A percentile compares a stretch with the other conserved stretches of the same genome.
Conservation (phyloP, 2,888 invertebrate genomes). For the Eueremaeus valkanovi region DNA sequence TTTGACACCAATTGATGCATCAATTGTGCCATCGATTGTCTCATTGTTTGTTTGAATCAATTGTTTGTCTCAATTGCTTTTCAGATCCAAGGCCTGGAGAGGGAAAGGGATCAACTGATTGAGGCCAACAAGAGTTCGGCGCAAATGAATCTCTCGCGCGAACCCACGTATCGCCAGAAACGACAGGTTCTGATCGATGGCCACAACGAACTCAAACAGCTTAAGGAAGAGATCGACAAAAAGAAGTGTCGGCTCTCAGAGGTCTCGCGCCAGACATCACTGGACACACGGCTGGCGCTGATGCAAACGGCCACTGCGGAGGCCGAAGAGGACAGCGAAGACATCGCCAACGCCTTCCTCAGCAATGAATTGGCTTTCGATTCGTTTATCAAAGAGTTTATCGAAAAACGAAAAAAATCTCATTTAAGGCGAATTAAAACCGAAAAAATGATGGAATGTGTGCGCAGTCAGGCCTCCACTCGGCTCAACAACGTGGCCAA, state of each 20-base stretch:
- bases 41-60: not conserved
- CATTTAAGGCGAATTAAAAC: constrained; percentile 82
- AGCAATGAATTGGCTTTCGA: constrained; percentile 67
- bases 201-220: constrained; percentile 54
- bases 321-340: constrained; percentile 88
- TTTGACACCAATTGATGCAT: not conserved
- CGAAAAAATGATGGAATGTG: constrained; percentile 73
- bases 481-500: not conserved
- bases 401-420: constrained; percentile 68
- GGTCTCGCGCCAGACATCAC: constrained; percentile 69
- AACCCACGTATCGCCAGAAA: constrained; percentile 71
- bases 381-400: constrained; percentile 77
- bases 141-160: constrained; percentile 80
- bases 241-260: constrained; percentile 71
- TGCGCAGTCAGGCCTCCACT: constrained; percentile 47
- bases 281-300: constrained; percentile 80
- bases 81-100: constrained; percentile 58
- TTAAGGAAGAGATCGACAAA: constrained; percentile 62
- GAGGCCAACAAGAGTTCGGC: constrained; percentile 84
- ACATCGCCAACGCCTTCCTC: constrained; percentile 72
- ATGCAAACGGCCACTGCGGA: constrained; percentile 87
- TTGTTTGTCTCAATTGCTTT: not conserved
- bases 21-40: too few relatives aligned
- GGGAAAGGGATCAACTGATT: constrained; percentile 80
- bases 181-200: constrained; percentile 55